Evolutionary conservation across 2,113 vertebrate species (phyloP), one percentile per base, ranked within the genome.

Genomic region (Australoheros scitulus): DNA sequence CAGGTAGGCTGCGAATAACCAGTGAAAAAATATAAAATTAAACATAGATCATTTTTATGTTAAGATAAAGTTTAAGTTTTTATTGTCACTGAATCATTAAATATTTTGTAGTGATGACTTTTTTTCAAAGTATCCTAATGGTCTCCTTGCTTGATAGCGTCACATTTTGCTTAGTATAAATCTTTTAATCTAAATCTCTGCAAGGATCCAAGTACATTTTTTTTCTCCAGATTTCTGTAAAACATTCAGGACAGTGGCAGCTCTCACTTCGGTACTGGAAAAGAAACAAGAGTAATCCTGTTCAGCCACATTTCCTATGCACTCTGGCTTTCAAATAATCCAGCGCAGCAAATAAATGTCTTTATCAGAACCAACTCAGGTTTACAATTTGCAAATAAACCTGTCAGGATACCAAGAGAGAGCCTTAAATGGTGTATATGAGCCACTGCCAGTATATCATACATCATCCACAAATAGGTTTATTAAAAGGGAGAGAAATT

Each of bases 361-460:
- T 64, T 59, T 13, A 77, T 77, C 24, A 64, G 24, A 60, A n/a
- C 24, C 14, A 0, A 55, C 14, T n/a, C 17, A 63, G 7, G 79
- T 72, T 81, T 74, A 81, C 58, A 50, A 70, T 57, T 20, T 7
- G 32, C 15, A 50, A 15, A 50, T 50, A 60, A 52, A 43, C 41
- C 26, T 60, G 11, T 77, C 57, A 13, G 50, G 22, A 75, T 3
- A 4, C 26, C 61, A 3, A 26, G 7, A 68, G 59, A 26, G 11
- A 72, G 26, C 68, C 76, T 77, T 79, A 85, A 63, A 77, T 75
- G 76, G 63, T 61, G 7, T 38, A 32, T 6, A 3, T 17, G 15
- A 15, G 43, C 14, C 15, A 15, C 41, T 47, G 56, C 77, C n/a
- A 57, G 26, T n/a, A n/a, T 59, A 14, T 9, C 80, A 77, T 32